Evolutionary conservation across 2,888 invertebrate genomes (phyloP), one percentile per base, ranked within the genome.

Genomic region (Apamea crenata): DNA sequence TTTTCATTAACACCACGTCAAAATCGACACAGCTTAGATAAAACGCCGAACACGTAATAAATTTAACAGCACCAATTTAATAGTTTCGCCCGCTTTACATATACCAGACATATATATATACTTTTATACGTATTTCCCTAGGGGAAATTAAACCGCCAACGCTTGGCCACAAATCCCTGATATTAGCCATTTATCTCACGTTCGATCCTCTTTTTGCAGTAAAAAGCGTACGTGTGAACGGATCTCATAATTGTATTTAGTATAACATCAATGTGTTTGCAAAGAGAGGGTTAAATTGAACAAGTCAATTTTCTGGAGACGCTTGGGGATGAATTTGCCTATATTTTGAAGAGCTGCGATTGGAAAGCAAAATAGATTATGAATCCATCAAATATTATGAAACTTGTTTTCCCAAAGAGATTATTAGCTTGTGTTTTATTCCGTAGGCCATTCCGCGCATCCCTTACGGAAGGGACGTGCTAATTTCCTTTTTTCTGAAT

Each of bases 161-260:
- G 74, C 65, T 80, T 76, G 76, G 80, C 85, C 88, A 73, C 85
- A 86, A 89, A 85, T 84, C 85, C 81, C 67, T 63, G 76, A 87
- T 86, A 88, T 87, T 84, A 83, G 81, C 86, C 74, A 89, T 89
- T 89, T 88, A 89, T 89, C 89, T 89, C 90, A 89, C 90, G 90
- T 89, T 88, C 84, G 82, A 89, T 88, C 86, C 72, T 69, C 80
- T 79, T 86, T 84, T 85, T 81, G 86, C 87, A 82, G 84, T 89
- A 88, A 89, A 89, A 88, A 86, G 71, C 78, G 86, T 87, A 89
- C 89, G 90, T 89, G 90, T 89, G 82, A 87, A 88, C 72, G 75
- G 80, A 83, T 77, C 86, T 81, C 81, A 84, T 88, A 89, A 89
- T 89, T 89, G 77, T 87, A 88, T 89, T 89, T 81, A 83, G 80